phyloP scores from a whole-genome alignment of 64 coral and sea anemone genomes.

The Dendronephthya gigantea region DNA sequence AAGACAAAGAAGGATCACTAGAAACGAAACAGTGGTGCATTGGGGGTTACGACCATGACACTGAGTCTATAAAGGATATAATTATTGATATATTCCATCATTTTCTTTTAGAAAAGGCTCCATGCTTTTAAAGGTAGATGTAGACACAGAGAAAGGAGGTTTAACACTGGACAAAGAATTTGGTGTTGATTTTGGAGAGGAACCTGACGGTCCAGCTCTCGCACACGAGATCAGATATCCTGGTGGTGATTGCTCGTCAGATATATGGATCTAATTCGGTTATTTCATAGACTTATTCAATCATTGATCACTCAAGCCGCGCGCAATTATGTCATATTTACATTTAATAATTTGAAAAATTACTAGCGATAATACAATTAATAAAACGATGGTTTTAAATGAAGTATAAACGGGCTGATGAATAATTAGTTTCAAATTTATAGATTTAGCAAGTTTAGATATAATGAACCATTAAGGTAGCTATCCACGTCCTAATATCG shows the following conservation, averaged over 20 bases:
- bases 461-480: too few species aligned
- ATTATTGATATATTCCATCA: background rate
- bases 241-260: slow-evolving; percentile 87
- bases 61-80: background rate
- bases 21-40: background rate
- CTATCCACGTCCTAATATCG: too few species aligned
- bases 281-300: background rate
- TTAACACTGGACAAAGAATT: slow-evolving; percentile 77
- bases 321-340: too few species aligned
- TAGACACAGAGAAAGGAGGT: slow-evolving; percentile 69
- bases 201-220: slow-evolving; percentile 68
- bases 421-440: too few species aligned
- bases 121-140: slow-evolving; percentile 81
- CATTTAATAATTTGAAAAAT: too few species aligned
- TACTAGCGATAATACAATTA: too few species aligned
- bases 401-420: background rate
- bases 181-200: slow-evolving; percentile 87
- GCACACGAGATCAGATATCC: slow-evolving; percentile 95
- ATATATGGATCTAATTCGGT: slow-evolving; percentile 57
- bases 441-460: too few species aligned
- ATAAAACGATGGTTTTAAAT: background rate
- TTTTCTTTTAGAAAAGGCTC: slow-evolving; percentile 60
- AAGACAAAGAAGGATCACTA: background rate
- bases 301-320: too few species aligned
- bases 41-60: background rate